Conservation (phyloP, 2,888 invertebrate genomes). For the Drosophila greeni region DNA sequence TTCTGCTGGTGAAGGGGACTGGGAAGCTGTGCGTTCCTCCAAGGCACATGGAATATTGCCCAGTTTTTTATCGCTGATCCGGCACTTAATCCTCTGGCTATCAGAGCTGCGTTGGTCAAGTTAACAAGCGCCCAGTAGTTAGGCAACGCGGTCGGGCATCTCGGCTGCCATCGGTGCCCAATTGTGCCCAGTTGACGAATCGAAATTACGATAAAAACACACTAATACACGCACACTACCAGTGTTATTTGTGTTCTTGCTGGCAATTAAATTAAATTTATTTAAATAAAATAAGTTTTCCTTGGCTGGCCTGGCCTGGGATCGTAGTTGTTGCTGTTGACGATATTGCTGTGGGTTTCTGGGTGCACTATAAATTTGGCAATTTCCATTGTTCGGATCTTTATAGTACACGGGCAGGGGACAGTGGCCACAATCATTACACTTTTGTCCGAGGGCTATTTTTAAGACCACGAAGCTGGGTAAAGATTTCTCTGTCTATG, state of each 20-base stretch:
- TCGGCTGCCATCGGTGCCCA: constrained; percentile 27
- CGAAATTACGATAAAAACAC: constrained; percentile 63
- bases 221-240: constrained; percentile 22
- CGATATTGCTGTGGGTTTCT: constrained; percentile 60
- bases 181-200: constrained; percentile 61
- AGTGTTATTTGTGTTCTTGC: constrained; percentile 48
- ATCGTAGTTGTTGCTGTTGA: constrained; percentile 27
- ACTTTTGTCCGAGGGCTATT: constrained; percentile 78
- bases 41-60: constrained; percentile 11
- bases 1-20: neutral
- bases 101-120: constrained; percentile 21
- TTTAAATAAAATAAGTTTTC: constrained; percentile 71
- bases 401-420: constrained; percentile 28
- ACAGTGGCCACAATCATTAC: constrained; percentile 38
- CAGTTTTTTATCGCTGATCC: constrained; percentile 1
- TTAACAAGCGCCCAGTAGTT: constrained; percentile 17
- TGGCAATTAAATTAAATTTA: constrained; percentile 75
- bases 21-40: constrained; percentile 1
- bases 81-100: constrained; percentile 1
- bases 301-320: constrained; percentile 59
- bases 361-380: constrained; percentile 68
- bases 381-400: constrained; percentile 69
- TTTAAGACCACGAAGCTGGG: constrained; percentile 69
- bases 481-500: constrained; percentile 52
- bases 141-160: constrained; percentile 2